phyloP scores from a whole-genome alignment of 2,888 invertebrate species.

The Rhingia rostrata region DNA sequence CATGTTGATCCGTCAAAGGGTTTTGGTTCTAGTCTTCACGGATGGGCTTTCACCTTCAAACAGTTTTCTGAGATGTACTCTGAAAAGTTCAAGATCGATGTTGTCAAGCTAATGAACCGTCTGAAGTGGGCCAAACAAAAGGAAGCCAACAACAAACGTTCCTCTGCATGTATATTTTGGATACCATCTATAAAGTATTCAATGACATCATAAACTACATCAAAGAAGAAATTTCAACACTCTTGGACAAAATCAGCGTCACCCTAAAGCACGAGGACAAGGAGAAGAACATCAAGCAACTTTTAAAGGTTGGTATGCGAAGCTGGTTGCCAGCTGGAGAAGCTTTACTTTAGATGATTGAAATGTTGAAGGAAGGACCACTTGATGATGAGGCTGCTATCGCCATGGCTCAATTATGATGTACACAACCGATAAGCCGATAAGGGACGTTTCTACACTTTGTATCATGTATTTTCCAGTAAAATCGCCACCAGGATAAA shows the following conservation, averaged over 20 bases:
- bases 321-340: constrained; percentile 99
- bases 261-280: constrained; percentile 96
- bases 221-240: constrained; percentile 94
- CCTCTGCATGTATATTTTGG: constrained; percentile 99
- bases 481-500: constrained; percentile 95
- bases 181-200: constrained; percentile 98
- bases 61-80: constrained; percentile 99
- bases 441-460: constrained; percentile 99
- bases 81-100: constrained; percentile 98
- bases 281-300: constrained; percentile 97
- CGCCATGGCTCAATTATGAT: constrained; percentile 99
- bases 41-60: constrained; percentile 99
- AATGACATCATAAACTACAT: constrained; percentile 94
- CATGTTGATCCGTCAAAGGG: constrained; percentile 99
- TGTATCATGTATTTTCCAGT: constrained; percentile 99
- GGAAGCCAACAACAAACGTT: no score
- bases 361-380: constrained; percentile 99
- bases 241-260: constrained; percentile 96
- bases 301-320: constrained; percentile 99
- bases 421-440: constrained; percentile 99
- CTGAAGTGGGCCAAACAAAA: no score
- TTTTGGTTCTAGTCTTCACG: constrained; percentile 99
- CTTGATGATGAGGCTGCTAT: constrained; percentile 97
- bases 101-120: constrained; percentile 98
- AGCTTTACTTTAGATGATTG: constrained; percentile 99